A percentile compares a stretch with the other conserved stretches of the same genome.
phyloP scores from a whole-genome alignment of 1,140 invertebrate species.

The Solenopsis invicta region DNA sequence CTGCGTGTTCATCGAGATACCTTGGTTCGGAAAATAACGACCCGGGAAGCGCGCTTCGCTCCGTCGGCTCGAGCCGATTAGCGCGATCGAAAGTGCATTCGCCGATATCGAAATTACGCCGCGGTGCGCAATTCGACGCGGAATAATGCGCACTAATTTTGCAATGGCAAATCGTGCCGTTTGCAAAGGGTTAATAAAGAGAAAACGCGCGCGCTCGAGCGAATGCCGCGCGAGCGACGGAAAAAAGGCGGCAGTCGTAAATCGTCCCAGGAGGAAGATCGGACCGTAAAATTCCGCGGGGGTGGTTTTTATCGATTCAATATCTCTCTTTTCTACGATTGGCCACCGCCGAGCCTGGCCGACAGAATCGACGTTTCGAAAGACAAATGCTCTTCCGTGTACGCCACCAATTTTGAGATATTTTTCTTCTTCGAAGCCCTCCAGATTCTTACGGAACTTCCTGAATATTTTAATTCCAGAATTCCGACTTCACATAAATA shows the following conservation, averaged over 20 bases:
- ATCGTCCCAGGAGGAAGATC: conserved; percentile 71
- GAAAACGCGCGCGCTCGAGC: not conserved
- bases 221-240: not conserved
- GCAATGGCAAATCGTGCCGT: not conserved
- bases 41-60: not conserved
- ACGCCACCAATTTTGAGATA: not conserved
- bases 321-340: conserved; percentile 70
- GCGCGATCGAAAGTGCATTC: conserved; percentile 44
- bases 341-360: conserved; percentile 34
- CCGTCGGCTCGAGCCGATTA: conserved; percentile 23
- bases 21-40: conserved; percentile 35
- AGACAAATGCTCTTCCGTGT: conserved; percentile 66
- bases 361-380: conserved; percentile 65
- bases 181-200: conserved; percentile 28
- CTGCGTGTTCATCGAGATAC: conserved; percentile 59
- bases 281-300: conserved; percentile 71
- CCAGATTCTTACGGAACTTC: not conserved
- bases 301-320: conserved; percentile 76
- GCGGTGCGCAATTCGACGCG: conserved; percentile 5
- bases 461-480: not conserved
- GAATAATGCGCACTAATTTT: conserved; percentile 55
- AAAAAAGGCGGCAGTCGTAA: conserved; percentile 70
- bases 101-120: conserved; percentile 22
- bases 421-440: conserved; percentile 6
- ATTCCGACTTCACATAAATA: not conserved